Base-by-base conservation (phyloP, 2,888 invertebrate species). In the Tortricodes alternella region DNA sequence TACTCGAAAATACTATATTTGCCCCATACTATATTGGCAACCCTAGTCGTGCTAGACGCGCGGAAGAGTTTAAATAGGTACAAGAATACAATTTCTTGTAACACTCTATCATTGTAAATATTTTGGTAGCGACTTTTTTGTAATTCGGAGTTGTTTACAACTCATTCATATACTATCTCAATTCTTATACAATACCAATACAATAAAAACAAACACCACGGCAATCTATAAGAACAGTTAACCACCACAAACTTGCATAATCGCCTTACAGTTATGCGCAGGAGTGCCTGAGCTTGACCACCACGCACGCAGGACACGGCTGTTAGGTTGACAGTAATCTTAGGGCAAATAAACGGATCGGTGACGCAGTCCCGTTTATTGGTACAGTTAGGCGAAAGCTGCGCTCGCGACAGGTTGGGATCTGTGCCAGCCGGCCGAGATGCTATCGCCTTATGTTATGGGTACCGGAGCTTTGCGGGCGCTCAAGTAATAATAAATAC, bases 351-450 rank as follows among this genome's bases (percentile, higher is more conserved):
- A 32, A 44, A 44, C 66, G 66, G 61, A 62, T 70, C 72, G 73
- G 75, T 70, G 70, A 39, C 51, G 29, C 41, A 34, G 53, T 53
- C 53, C 71, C 68, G 73, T 74, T 71, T 72, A 76, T 68, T 70
- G 66, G 62, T 71, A 78, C 78, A 78, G 78, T 78, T 78, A 78
- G 71, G 68, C 53, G 74, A 77, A 78, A 77, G 77, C 73, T 70
- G 67, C 64, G 67, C 70, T 70, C 41, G 52, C 65, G 63, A 66
- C 74, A 76, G 70, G 74, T 76, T 67, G 60, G 27, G 46, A 55
- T 50, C 50, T 59, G 59, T 59, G 50, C 53, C 55, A 59, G 55
- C 53, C 53, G 51, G 46, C 44, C 49, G 53, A 27, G 27, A 50
- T 21, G 35, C 38, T 62, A 44, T 41, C 46, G 21, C 24, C 1